These are phyloP conservation scores for Ashinkailepas kermadecensis DNA, from an alignment of 2,888 invertebrate species.

Conservation along the genomic window DNA sequence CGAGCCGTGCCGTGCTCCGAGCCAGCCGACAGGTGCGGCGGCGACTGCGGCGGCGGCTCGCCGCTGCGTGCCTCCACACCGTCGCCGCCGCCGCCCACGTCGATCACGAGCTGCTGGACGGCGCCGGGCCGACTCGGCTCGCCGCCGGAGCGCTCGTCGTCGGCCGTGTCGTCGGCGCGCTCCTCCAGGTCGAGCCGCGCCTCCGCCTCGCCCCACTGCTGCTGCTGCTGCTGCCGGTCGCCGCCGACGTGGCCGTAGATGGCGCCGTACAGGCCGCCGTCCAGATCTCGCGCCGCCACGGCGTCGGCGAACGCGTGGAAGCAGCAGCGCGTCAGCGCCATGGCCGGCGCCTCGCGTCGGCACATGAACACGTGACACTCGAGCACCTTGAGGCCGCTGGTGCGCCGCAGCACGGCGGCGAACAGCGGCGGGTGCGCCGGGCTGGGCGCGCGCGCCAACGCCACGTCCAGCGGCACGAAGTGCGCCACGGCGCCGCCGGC, in stretches of 20 bases:
- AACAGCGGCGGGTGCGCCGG: constrained; percentile 97
- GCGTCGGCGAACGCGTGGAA: constrained; percentile 97
- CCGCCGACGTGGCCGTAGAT: constrained; percentile 30
- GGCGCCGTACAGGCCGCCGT: constrained; percentile 40
- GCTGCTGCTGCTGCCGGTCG: constrained; percentile 54
- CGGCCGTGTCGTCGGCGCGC: background rate
- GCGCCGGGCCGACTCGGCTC: background rate
- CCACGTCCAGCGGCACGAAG: constrained; percentile 91
- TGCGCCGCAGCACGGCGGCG: constrained; percentile 90
- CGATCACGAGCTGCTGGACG: constrained; percentile 15
- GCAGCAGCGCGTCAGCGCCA: constrained; percentile 92
- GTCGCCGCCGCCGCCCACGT: constrained; percentile 25
- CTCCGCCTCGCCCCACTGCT: constrained; percentile 54
- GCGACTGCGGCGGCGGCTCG: background rate
- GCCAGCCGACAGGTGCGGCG: background rate
- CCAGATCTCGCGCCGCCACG: constrained; percentile 75
- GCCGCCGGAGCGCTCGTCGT: background rate
- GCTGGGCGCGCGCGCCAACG: constrained; percentile 88
- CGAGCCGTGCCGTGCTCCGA: background rate
- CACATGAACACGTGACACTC: constrained; percentile 99
- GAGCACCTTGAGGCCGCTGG: constrained; percentile 92
- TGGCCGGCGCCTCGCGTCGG: constrained; percentile 91
- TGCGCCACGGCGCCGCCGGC: constrained; percentile 55
- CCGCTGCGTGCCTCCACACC: background rate
- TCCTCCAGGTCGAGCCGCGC: constrained; percentile 1